Evolutionary conservation across 2,888 invertebrate species (phyloP).

Genomic region (Atethmia centrago): DNA sequence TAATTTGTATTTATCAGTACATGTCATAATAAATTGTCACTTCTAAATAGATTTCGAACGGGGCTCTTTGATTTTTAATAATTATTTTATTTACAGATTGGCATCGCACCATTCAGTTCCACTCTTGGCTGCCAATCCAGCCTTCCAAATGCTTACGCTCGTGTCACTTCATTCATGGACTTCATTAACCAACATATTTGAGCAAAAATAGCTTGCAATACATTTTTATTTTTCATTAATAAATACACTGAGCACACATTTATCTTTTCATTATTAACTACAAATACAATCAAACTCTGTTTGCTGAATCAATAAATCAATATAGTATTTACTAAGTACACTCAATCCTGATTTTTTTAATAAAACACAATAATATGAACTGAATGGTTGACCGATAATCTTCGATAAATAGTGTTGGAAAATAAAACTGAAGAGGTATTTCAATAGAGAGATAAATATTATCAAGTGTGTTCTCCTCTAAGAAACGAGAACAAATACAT

Average conservation of each 20-base stretch:
- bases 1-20: background rate
- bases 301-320: slow-evolving; percentile 15
- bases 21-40: background rate
- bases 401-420: slow-evolving; percentile 31
- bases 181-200: slow-evolving; percentile 61
- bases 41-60: background rate
- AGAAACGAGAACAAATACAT: slow-evolving; percentile 29
- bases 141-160: slow-evolving; percentile 70
- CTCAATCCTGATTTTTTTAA: background rate
- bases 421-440: slow-evolving; percentile 33
- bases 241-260: background rate
- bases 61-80: background rate
- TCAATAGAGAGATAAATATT: slow-evolving; percentile 47
- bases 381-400: slow-evolving; percentile 37
- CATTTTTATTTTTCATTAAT: slow-evolving; percentile 10
- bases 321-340: background rate
- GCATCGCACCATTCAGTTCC: slow-evolving; percentile 72
- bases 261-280: slow-evolving; percentile 12
- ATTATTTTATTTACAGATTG: slow-evolving; percentile 70
- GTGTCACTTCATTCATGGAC: slow-evolving; percentile 70
- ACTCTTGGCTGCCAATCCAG: slow-evolving; percentile 67
- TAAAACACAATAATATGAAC: slow-evolving; percentile 6
- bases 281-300: background rate
- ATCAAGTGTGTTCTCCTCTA: slow-evolving; percentile 21
- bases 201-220: background rate